Percentiles rank a stretch among this genome's conserved stretches.
Evolutionary conservation across 2,888 invertebrate genomes (phyloP).

Genomic region (Rambutsinella grinnellia): DNA sequence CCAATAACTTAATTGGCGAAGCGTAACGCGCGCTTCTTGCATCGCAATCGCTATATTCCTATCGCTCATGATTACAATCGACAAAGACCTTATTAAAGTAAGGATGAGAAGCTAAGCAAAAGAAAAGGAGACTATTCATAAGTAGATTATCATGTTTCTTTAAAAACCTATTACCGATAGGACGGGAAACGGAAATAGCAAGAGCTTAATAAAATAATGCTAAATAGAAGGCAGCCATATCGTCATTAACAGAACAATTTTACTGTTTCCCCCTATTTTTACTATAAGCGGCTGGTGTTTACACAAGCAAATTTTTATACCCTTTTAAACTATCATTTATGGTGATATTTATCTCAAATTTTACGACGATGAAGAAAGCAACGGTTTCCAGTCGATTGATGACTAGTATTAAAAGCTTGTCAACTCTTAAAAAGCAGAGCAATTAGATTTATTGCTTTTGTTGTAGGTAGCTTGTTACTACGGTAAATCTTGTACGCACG

Average conservation of each 20-base stretch:
- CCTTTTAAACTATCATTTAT: background rate
- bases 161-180: conserved; percentile 23
- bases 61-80: too few species aligned
- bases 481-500: too few species aligned
- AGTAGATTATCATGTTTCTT: conserved; percentile 31
- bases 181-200: conserved; percentile 40
- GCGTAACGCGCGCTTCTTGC: too few species aligned
- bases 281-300: background rate
- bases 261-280: background rate
- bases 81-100: too few species aligned
- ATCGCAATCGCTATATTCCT: too few species aligned
- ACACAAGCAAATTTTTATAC: background rate
- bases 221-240: background rate
- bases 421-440: background rate
- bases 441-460: too few species aligned
- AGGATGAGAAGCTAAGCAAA: too few species aligned
- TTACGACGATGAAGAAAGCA: conserved; percentile 14
- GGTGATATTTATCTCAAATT: conserved; percentile 1
- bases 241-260: background rate
- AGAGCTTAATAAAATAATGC: background rate
- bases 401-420: too few species aligned
- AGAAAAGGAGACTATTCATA: background rate
- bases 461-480: too few species aligned
- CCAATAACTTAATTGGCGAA: too few species aligned
- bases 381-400: conserved; percentile 41